Percentiles rank a stretch among this genome's conserved stretches.
Evolutionary conservation across 2,797 vertebrate genomes (phyloP).

Genomic region (Sebastiscus albofasciatus): DNA sequence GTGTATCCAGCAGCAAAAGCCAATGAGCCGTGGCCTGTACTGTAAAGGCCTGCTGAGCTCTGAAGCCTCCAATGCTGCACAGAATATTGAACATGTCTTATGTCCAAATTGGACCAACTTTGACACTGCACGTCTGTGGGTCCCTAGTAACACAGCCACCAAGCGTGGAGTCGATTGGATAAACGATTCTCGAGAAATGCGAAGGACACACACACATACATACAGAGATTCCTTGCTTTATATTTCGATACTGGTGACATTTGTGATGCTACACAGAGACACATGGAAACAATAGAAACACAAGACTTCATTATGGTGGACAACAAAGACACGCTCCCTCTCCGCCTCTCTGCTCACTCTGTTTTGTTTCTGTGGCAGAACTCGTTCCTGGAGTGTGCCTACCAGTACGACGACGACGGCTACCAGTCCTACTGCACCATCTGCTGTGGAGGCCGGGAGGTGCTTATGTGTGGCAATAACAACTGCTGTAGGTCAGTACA

Average conservation of each 20-base stretch:
- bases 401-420: slow-evolving; percentile 95
- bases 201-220: background rate
- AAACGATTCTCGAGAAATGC: background rate
- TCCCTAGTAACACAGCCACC: background rate
- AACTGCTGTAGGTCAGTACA: slow-evolving; percentile 92
- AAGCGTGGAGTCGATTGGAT: background rate
- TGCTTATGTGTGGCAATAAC: slow-evolving; percentile 93
- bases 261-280: background rate
- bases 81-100: too few species aligned
- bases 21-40: background rate
- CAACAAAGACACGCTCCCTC: background rate
- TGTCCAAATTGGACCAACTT: too few species aligned
- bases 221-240: too few species aligned
- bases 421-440: slow-evolving; percentile 98
- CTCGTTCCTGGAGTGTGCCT: slow-evolving; percentile 96
- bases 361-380: slow-evolving; percentile 80
- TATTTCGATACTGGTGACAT: background rate
- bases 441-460: slow-evolving; percentile 94
- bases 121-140: background rate
- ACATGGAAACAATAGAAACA: background rate
- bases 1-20: background rate
- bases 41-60: background rate
- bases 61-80: background rate
- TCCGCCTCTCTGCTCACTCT: background rate
- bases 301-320: background rate